phyloP scores from a whole-genome alignment of 2,797 vertebrate genomes.

The Orientallactaga sibirica region DNA sequence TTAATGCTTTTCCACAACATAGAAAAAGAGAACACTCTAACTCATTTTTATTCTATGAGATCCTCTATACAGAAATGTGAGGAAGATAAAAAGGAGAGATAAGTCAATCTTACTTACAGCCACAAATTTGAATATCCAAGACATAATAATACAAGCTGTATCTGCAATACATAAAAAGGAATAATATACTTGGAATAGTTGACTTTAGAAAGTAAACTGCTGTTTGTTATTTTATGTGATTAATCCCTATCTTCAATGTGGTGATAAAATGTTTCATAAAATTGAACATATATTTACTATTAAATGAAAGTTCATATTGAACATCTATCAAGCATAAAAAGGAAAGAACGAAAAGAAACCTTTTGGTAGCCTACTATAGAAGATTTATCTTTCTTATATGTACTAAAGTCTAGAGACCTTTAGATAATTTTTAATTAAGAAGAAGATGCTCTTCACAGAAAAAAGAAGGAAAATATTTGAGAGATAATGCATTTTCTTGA shows the following conservation, averaged over 20 bases:
- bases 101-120: not conserved
- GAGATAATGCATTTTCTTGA: not conserved
- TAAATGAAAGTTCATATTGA: not conserved
- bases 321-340: not conserved
- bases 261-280: not conserved
- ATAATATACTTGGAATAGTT: not conserved
- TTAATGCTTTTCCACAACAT: not conserved
- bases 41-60: not conserved
- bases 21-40: not conserved
- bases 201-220: not conserved
- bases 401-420: no score
- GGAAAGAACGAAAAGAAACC: not conserved
- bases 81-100: not conserved
- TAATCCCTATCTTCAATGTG: no score
- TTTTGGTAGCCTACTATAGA: not conserved
- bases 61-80: not conserved
- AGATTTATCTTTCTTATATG: not conserved
- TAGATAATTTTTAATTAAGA: not conserved
- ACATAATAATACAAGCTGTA: not conserved
- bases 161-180: not conserved
- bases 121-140: not conserved
- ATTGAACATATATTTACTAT: not conserved
- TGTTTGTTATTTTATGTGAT: no score
- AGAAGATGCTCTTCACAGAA: not conserved
- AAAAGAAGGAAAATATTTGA: not conserved